Conservation (phyloP, 2,888 invertebrate species). For the Empis stercorea region DNA sequence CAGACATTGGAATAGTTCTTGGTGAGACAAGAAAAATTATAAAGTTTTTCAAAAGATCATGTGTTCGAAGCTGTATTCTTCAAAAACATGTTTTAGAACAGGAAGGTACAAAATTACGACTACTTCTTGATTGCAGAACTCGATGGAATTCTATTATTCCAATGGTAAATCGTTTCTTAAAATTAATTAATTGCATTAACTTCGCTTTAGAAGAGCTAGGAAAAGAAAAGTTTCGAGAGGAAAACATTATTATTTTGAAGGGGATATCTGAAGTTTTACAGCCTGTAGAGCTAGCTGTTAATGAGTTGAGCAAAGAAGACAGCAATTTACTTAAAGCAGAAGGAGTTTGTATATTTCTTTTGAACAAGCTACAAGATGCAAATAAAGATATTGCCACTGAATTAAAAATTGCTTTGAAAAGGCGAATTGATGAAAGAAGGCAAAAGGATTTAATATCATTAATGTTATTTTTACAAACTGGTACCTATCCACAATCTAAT, state of each 20-base stretch:
- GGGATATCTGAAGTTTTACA: constrained; percentile 4
- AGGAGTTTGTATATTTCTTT: constrained; percentile 11
- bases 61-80: constrained; percentile 7
- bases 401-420: constrained; percentile 4
- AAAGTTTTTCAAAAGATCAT: constrained; percentile 8
- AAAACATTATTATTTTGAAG: neutral
- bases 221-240: neutral
- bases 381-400: constrained; percentile 8
- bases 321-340: constrained; percentile 11
- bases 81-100: constrained; percentile 7
- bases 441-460: neutral
- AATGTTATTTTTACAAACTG: neutral
- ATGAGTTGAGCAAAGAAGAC: constrained; percentile 3
- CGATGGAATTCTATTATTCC: constrained; percentile 10
- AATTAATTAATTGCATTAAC: neutral
- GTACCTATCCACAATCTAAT: neutral
- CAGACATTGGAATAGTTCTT: neutral
- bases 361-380: constrained; percentile 11
- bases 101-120: constrained; percentile 5
- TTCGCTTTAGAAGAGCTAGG: neutral
- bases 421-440: neutral
- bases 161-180: neutral
- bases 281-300: constrained; percentile 6
- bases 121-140: constrained; percentile 12
- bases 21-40: no score